Percentiles rank a stretch among this genome's conserved stretches.
Conservation (phyloP, 2,888 invertebrate genomes). For the Pseudococcus jackbeardsleyi region DNA sequence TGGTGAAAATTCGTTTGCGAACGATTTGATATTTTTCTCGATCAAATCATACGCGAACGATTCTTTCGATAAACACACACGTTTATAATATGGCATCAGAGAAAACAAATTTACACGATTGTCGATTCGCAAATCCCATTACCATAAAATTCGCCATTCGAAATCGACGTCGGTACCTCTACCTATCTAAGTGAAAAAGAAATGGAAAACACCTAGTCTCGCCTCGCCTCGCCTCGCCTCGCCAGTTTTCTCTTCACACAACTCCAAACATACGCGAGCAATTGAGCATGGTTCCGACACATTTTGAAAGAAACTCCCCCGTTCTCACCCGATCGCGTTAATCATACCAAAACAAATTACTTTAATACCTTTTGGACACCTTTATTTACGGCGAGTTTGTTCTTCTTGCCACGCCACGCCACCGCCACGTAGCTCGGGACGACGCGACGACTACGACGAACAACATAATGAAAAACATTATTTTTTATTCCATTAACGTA, state of each 20-base stretch:
- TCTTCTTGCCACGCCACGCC: too few relatives aligned
- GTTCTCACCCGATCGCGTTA: neutral
- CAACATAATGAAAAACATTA: slow-evolving; percentile 24
- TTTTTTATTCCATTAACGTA: slow-evolving; percentile 33
- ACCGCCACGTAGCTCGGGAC: too few relatives aligned
- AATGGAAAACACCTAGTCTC: neutral
- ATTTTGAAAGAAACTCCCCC: neutral
- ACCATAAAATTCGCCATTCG: neutral
- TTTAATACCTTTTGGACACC: slow-evolving; percentile 14
- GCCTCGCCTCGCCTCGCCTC: neutral
- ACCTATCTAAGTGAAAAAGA: neutral
- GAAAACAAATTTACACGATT: neutral
- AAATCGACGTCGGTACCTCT: too few relatives aligned
- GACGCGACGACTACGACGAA: neutral
- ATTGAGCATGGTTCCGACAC: neutral
- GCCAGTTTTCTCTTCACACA: neutral
- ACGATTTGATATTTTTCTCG: too few relatives aligned
- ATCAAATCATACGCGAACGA: neutral
- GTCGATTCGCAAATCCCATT: neutral
- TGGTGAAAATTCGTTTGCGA: too few relatives aligned
- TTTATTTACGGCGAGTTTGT: neutral
- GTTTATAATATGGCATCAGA: too few relatives aligned
- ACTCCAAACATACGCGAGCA: neutral
- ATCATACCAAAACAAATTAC: slow-evolving; percentile 31
- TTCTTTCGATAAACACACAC: neutral